These are phyloP conservation scores for Eutolmus rufibarbis DNA, from an alignment of 2,888 invertebrate genomes.

Conservation along the genomic window DNA sequence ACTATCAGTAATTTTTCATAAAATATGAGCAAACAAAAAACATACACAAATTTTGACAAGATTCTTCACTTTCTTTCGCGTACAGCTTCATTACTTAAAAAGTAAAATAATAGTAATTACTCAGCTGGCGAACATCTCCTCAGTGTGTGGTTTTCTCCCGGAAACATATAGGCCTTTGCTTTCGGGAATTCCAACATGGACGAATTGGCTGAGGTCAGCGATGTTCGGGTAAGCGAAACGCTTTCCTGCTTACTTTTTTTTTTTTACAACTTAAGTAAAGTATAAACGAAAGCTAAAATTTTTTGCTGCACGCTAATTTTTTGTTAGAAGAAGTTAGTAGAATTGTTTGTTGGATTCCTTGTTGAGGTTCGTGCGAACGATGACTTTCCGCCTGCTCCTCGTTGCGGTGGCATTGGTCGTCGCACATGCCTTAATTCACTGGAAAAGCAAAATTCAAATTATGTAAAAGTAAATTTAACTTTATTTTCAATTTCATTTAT, in stretches of 20 bases:
- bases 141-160: neutral
- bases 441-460: constrained; percentile 45
- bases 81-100: constrained; percentile 5
- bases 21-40: constrained; percentile 8
- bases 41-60: neutral
- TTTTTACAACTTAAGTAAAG: constrained; percentile 66
- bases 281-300: constrained; percentile 68
- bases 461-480: neutral
- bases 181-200: constrained; percentile 25
- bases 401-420: constrained; percentile 66
- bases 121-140: constrained; percentile 1
- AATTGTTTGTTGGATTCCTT: constrained; percentile 64
- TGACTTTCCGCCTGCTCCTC: constrained; percentile 66
- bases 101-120: neutral
- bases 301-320: constrained; percentile 65
- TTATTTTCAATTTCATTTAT: neutral
- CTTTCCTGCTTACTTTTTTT: constrained; percentile 43
- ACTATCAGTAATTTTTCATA: neutral
- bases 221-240: constrained; percentile 3
- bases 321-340: constrained; percentile 69
- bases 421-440: constrained; percentile 73
- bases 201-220: constrained; percentile 8
- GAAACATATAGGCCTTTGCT: neutral
- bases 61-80: constrained; percentile 7
- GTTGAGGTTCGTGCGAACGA: constrained; percentile 68